A percentile compares a stretch with the other conserved stretches of the same genome.
Evolutionary conservation across 1,140 invertebrate species (phyloP).

Genomic region (Drosophila suzukii): DNA sequence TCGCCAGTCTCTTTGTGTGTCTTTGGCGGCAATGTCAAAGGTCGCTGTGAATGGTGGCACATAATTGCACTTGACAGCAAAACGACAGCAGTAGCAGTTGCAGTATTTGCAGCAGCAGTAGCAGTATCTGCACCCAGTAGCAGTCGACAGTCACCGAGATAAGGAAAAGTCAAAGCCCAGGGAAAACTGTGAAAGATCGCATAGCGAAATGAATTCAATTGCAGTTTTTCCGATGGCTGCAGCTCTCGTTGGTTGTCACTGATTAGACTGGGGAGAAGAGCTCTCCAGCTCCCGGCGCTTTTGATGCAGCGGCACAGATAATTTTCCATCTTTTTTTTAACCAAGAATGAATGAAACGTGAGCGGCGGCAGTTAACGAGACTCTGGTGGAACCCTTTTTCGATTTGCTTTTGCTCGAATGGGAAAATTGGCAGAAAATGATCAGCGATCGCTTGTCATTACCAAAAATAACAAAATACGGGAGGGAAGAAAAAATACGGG

Average conservation of each 20-base stretch:
- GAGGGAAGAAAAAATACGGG: too few species aligned
- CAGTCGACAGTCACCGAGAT: slow-evolving; percentile 43
- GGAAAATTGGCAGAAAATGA: slow-evolving; percentile 69
- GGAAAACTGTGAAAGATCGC: slow-evolving; percentile 74
- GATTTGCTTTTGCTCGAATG: slow-evolving; percentile 37
- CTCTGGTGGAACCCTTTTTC: slow-evolving; percentile 58
- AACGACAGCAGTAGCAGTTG: slow-evolving; percentile 33
- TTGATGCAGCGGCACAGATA: slow-evolving; percentile 67
- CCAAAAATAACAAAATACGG: neutral
- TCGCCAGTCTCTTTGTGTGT: slow-evolving; percentile 40
- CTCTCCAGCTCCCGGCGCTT: slow-evolving; percentile 45
- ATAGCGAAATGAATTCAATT: slow-evolving; percentile 75
- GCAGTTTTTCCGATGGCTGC: slow-evolving; percentile 50
- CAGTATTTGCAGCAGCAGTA: slow-evolving; percentile 14
- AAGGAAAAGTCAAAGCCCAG: slow-evolving; percentile 46
- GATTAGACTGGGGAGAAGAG: slow-evolving; percentile 53
- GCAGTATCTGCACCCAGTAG: slow-evolving; percentile 21
- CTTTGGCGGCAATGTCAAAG: slow-evolving; percentile 64
- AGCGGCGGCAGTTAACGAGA: slow-evolving; percentile 65
- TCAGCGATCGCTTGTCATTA: slow-evolving; percentile 65
- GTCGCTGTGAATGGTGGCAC: slow-evolving; percentile 57
- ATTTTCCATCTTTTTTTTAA: slow-evolving; percentile 66
- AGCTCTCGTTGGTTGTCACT: slow-evolving; percentile 57
- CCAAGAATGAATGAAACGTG: slow-evolving; percentile 55
- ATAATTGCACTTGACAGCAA: slow-evolving; percentile 57